A percentile compares a stretch with the other conserved stretches of the same genome.
Evolutionary conservation across 92 coral and sea anemone species (phyloP).

Genomic region (Parazoanthus darwini): DNA sequence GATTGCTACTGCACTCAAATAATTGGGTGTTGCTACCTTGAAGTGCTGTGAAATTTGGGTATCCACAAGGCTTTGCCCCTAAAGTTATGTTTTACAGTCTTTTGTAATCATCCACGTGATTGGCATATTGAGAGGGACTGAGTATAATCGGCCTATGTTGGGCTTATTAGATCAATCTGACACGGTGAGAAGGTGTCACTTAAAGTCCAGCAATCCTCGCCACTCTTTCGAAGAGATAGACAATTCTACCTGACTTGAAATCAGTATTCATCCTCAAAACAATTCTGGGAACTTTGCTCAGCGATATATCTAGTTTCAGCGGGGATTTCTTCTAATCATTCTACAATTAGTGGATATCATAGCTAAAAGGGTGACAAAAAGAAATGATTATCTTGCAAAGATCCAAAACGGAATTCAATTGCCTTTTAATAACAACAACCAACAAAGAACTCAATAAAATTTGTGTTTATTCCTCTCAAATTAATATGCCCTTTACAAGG

Average conservation of each 20-base stretch:
- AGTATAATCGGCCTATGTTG: slow-evolving; percentile 25
- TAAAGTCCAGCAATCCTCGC: not conserved
- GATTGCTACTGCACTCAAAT: not conserved
- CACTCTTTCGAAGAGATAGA: not conserved
- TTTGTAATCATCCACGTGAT: slow-evolving; percentile 22
- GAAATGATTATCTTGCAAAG: slow-evolving; percentile 45
- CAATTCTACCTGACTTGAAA: not conserved
- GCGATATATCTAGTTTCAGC: not conserved
- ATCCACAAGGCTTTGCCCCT: not conserved
- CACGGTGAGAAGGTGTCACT: slow-evolving; percentile 31
- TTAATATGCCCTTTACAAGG: slow-evolving; percentile 46
- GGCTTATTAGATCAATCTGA: slow-evolving; percentile 42
- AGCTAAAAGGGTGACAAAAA: slow-evolving; percentile 36
- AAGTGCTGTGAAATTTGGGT: slow-evolving; percentile 4
- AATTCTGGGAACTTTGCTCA: not conserved
- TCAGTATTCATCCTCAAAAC: not conserved
- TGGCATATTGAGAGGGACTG: slow-evolving; percentile 36
- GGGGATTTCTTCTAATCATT: slow-evolving; percentile 8
- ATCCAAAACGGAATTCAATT: slow-evolving; percentile 51
- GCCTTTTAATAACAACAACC: slow-evolving; percentile 47
- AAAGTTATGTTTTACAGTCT: slow-evolving; percentile 16
- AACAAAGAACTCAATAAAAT: slow-evolving; percentile 48
- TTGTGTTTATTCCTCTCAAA: slow-evolving; percentile 42
- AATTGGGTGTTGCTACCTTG: slow-evolving; percentile 7
- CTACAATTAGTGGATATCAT: slow-evolving; percentile 40